Evolutionary conservation across 2,113 vertebrate genomes (phyloP).

Genomic region (pig (Sus scrofa)): T2T-Sscrofa CM000818.6:100592501-100593000

Average conservation of each 20-base stretch:
- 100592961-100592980: not conserved
- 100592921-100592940: not conserved
- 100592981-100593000: not conserved
- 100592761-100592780: not conserved
- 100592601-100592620: conserved; percentile 97
- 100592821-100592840: not conserved
- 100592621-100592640: conserved; percentile 94
- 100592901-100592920: not conserved
- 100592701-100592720: conserved; percentile 93
- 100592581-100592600: not conserved
- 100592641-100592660: conserved; percentile 91
- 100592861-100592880: not conserved
- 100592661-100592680: conserved; percentile 91
- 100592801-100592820: not conserved
- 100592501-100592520: not conserved
- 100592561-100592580: not conserved
- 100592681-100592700: conserved; percentile 93
- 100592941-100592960: not conserved
- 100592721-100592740: conserved; percentile 92
- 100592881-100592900: not conserved
- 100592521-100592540: not conserved
- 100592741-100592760: conserved; percentile 96
- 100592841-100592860: not conserved
- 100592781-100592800: not conserved
- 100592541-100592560: not conserved